Percentiles rank a stretch among this genome's conserved stretches.
Conservation (phyloP, 2,888 invertebrate species). For the Acanthosepion esculentum region DNA sequence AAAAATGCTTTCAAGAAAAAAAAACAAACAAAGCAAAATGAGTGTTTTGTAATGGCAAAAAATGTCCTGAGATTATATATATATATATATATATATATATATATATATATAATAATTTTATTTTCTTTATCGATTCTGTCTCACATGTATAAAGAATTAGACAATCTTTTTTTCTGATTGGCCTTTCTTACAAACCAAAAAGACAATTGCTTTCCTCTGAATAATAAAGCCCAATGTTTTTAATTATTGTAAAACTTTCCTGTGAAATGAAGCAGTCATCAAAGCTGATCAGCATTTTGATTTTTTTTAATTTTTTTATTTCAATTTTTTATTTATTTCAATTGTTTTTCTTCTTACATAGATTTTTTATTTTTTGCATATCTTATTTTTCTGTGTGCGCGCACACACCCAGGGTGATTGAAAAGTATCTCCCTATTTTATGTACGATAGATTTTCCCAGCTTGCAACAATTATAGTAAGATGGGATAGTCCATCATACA, state of each 20-base stretch:
- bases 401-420: too few species aligned
- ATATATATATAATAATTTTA: not conserved
- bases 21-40: not conserved
- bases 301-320: not conserved
- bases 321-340: too few species aligned
- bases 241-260: not conserved
- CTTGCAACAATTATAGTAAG: too few species aligned
- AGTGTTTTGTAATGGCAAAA: not conserved
- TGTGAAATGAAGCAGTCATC: not conserved
- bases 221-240: not conserved
- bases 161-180: not conserved
- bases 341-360: too few species aligned
- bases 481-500: too few species aligned
- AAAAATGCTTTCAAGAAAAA: not conserved
- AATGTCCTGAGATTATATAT: not conserved
- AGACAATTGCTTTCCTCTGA: not conserved
- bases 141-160: not conserved
- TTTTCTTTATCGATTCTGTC: not conserved
- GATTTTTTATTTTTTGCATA: too few species aligned
- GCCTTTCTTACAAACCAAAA: not conserved
- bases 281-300: not conserved
- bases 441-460: too few species aligned
- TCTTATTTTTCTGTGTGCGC: too few species aligned
- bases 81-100: not conserved
- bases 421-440: too few species aligned